Base-by-base conservation (phyloP, 1,140 invertebrate species). In the Drepana arcuata region DNA sequence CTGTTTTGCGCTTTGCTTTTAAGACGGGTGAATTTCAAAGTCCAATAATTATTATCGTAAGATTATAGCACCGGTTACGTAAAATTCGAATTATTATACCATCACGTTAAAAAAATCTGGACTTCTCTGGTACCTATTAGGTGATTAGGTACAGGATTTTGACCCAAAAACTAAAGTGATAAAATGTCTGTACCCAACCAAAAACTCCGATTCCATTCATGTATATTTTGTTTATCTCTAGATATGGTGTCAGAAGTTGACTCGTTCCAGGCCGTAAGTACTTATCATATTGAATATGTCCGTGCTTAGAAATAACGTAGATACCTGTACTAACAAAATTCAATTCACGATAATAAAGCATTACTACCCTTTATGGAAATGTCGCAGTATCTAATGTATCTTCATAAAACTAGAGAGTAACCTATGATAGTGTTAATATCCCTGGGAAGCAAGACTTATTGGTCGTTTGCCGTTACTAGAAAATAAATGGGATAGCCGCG, bases 371-470 rank as follows among this genome's bases (percentile, higher is more conserved):
- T 48, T 69, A 63, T 65, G 60, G 50, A 54, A 61, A 65, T 63
- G 57, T 63, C 48, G 32, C 51, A 27, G 35, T 50, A 48, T 41
- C 58, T 75, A 68, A 72, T 77, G 49, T 69, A 43, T 80, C 74
- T 77, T 77, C 72, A 80, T 80, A 80, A 75, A 74, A 64, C 64
- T 56, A 41, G 56, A 66, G 64, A 70, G 70, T 64, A 75, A 77
- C 66, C 70, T 72, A 75, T 75, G 70, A 77, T 77, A 77, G 72
- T 77, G 72, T 80, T 80, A 77, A 74, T 80, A 75, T 75, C 58
- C 65, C 60, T 13, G 54, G 66, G 55, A 65, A 73, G 70, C 61
- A 74, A 77, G 72, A 80, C 62, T 74, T 80, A 79, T 79, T 68
- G 74, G 63, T 58, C 74, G 70, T 77, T 79, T 74, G 63, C 64